phyloP scores from a whole-genome alignment of 2,888 invertebrate species.

The Megalurothrips usitatus region DNA sequence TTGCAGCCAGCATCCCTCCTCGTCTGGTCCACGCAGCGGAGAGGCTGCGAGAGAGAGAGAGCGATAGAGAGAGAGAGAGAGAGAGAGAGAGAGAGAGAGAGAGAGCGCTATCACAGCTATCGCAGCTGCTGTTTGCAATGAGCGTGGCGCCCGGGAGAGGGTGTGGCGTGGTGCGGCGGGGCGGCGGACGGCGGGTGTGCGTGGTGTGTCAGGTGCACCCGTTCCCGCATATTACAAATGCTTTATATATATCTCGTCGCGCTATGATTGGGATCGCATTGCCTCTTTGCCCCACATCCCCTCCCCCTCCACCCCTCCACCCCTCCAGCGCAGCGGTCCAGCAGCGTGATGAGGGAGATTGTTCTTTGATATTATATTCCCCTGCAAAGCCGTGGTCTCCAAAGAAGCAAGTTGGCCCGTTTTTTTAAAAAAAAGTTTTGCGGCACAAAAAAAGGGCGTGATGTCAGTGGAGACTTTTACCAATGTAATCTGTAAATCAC shows the following conservation, averaged over 20 bases:
- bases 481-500: too few species aligned
- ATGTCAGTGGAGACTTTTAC: too few species aligned
- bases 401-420: too few species aligned
- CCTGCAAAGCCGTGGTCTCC: too few species aligned
- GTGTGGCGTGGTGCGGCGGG: slow-evolving; percentile 15
- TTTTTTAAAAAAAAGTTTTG: too few species aligned
- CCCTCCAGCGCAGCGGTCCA: not conserved
- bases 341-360: not conserved
- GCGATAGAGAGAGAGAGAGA: not conserved
- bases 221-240: slow-evolving; percentile 22
- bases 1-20: too few species aligned
- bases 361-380: not conserved
- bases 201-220: slow-evolving; percentile 16
- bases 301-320: not conserved
- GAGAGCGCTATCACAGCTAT: not conserved
- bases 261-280: slow-evolving; percentile 7
- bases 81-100: not conserved
- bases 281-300: not conserved
- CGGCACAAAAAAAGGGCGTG: too few species aligned
- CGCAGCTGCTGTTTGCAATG: not conserved
- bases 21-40: not conserved
- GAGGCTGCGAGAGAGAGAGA: not conserved
- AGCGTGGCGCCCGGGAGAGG: not conserved
- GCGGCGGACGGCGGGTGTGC: not conserved
- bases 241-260: slow-evolving; percentile 18